Base-by-base conservation (phyloP, 2,113 vertebrate genomes). In the Budorcas taxicolor region DNA sequence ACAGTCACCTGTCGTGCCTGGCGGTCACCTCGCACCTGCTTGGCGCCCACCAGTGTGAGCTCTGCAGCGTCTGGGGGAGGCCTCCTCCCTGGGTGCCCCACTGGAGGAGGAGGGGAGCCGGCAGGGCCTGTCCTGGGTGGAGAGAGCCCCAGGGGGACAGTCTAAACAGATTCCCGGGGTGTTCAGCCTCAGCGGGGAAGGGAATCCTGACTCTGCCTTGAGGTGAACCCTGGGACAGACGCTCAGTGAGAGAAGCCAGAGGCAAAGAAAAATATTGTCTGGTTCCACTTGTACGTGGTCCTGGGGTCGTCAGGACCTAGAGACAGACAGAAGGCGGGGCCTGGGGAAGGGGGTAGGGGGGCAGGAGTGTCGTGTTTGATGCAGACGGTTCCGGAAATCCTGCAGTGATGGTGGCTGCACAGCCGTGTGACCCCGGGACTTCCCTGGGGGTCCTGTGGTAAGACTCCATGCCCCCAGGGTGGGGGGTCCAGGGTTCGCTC, bases 171-270 rank as follows among this genome's bases (percentile, higher is more conserved):
- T 33, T 76, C 11, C 27, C 4, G 3, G 12, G 19, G 5, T 14
- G 4, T 21, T 31, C 87, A 13, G n/a, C 64, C 50, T 89, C 25
- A 40, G 5, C 4, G 17, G 29, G 50, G 64, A 27, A 19, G 62
- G n/a, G 17, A 4, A 3, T 50, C 15, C 33, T 14, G 5, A 7
- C 10, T n/a, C 9, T 19, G 27, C 55, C 17, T 21, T 0, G 0
- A 16, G 36, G 1, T 6, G 83, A 60, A 7, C 36, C 31, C n/a
- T 11, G 13, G 33, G 31, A 50, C 19, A 5, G 12, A 27, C 0
- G 29, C 57, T 62, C 40, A 27, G 19, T 3, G 53, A 40, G 9
- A 4, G 5, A 5, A 11, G 55, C 89, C 57, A 6, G 57, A 5
- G 6, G 16, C 31, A 7, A 3, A 52, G 25, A n/a, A 10, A 45